Conservation (phyloP, 2,888 invertebrate species). For the Mayetiola destructor region DNA sequence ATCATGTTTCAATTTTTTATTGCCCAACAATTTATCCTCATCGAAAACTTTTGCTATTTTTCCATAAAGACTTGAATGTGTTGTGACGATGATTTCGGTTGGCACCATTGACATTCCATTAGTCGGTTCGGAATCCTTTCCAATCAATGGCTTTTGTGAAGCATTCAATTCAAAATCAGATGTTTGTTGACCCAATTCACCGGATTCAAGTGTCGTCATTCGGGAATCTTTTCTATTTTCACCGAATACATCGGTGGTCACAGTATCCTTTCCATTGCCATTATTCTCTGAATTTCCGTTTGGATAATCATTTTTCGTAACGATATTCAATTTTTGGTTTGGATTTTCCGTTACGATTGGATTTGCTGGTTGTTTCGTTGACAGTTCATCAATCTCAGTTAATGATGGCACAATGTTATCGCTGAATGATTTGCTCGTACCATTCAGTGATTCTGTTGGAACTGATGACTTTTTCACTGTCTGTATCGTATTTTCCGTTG, state of each 20-base stretch:
- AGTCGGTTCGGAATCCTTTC: background rate
- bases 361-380: no score
- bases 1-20: background rate
- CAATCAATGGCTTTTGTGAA: background rate
- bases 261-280: background rate
- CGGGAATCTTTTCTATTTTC: background rate
- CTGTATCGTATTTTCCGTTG: background rate
- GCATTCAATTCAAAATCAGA: background rate
- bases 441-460: background rate
- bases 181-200: background rate
- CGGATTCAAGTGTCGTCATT: background rate
- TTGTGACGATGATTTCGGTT: background rate
- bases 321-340: background rate
- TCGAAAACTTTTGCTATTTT: slow-evolving; percentile 7
- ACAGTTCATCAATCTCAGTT: slow-evolving; percentile 9
- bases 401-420: background rate
- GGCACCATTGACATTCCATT: background rate
- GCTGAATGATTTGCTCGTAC: background rate
- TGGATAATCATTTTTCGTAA: background rate
- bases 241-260: background rate
- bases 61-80: background rate
- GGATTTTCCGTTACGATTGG: no score
- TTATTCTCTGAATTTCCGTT: no score
- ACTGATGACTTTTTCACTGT: background rate
- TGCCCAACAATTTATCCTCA: slow-evolving; percentile 4